phyloP scores from a whole-genome alignment of 2,888 invertebrate species.

The Tenthredo distinguenda region DNA sequence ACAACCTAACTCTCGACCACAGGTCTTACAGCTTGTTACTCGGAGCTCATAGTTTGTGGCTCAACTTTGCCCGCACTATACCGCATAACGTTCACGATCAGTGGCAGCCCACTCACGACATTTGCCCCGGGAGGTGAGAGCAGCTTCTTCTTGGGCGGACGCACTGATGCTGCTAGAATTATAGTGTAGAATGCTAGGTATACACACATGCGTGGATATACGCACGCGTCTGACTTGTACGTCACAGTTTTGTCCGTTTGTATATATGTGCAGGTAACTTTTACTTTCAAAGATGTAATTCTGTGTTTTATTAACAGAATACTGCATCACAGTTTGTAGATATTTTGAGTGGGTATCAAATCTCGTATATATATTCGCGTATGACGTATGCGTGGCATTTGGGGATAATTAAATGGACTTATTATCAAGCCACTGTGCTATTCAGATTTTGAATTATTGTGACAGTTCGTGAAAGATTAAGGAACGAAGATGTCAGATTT shows the following conservation, averaged over 20 bases:
- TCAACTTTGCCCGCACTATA: conserved; percentile 50
- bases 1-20: background rate
- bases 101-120: conserved; percentile 72
- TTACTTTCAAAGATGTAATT: conserved; percentile 45
- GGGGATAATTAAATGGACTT: background rate
- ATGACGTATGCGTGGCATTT: background rate
- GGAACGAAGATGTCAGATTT: conserved; percentile 16
- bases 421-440: conserved; percentile 8
- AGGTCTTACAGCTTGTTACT: background rate
- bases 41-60: background rate
- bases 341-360: background rate
- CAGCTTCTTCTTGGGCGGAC: conserved; percentile 65
- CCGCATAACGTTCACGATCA: conserved; percentile 70
- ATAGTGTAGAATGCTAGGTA: background rate
- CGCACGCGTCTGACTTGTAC: background rate
- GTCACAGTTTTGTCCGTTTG: conserved; percentile 59
- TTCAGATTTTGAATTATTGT: background rate
- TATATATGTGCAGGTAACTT: conserved; percentile 57
- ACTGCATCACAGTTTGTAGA: background rate
- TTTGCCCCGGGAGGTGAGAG: conserved; percentile 75
- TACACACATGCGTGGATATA: background rate
- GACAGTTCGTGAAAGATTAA: background rate
- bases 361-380: background rate
- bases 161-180: conserved; percentile 17
- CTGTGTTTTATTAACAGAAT: background rate